phyloP scores from a whole-genome alignment of 2,797 vertebrate species.

The Etheostoma perlongum region DNA sequence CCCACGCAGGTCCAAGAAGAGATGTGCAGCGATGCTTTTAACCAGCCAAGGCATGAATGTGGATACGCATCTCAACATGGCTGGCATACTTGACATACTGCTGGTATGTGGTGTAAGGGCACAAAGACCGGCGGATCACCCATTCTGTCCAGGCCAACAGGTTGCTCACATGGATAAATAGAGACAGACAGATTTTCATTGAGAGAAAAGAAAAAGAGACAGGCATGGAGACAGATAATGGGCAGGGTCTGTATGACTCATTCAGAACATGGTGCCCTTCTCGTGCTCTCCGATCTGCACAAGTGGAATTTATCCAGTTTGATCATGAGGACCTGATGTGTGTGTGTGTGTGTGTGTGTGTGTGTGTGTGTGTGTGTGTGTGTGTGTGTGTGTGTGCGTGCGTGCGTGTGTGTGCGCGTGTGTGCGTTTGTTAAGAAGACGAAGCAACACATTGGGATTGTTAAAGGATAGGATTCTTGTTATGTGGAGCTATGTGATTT shows the following conservation, averaged over 20 bases:
- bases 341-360: slow-evolving; percentile 6
- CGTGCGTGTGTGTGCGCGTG: neutral
- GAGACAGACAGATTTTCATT: slow-evolving; percentile 26
- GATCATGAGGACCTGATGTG: slow-evolving; percentile 15
- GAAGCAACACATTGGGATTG: slow-evolving; percentile 27
- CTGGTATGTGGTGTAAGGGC: slow-evolving; percentile 46
- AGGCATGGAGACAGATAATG: slow-evolving; percentile 30
- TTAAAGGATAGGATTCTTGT: slow-evolving; percentile 55
- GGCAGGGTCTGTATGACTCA: slow-evolving; percentile 71
- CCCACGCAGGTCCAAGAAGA: slow-evolving; percentile 23
- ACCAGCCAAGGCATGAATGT: slow-evolving; percentile 54
- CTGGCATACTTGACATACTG: slow-evolving; percentile 68
- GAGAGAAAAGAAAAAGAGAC: slow-evolving; percentile 29
- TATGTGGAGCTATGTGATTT: slow-evolving; percentile 11
- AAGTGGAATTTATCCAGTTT: slow-evolving; percentile 62
- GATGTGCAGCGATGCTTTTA: slow-evolving; percentile 13
- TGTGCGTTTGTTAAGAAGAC: slow-evolving; percentile 22
- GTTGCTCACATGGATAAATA: neutral
- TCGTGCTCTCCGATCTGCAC: slow-evolving; percentile 35
- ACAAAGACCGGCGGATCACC: slow-evolving; percentile 15
- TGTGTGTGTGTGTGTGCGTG: neutral
- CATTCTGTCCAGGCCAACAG: slow-evolving; percentile 9
- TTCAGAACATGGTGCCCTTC: slow-evolving; percentile 67
- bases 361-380: neutral
- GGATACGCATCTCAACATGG: slow-evolving; percentile 63